Evolutionary conservation across 2,113 vertebrate genomes (phyloP), one percentile per base, ranked within the genome.

Genomic region (Bufo bufo): DNA sequence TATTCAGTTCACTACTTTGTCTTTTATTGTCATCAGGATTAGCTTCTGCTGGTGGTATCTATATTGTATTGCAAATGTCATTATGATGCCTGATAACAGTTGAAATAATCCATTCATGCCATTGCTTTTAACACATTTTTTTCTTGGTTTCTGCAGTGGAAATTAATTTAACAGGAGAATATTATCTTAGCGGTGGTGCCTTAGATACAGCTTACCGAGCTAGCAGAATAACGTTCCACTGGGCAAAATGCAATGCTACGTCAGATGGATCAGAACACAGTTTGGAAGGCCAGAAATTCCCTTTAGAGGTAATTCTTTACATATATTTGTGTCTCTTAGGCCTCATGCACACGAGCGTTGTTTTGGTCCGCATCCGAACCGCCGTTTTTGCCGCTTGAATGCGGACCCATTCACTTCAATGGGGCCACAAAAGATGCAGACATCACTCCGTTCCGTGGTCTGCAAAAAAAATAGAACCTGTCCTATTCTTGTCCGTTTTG

Each of bases 181-280:
- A 97, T 90, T 96, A 91, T 86, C 87, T 99, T 89, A 97, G 96
- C 72, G 98, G 98, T 90, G 97, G 97, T 79, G 96, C 96, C 33
- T 95, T 96, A 84, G 94, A 95, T 90, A 95, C 95, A 12, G 89
- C 93, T 89, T 97, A 98, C 92, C 98, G 96, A 93, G 97, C 96
- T 87, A 98, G 96, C 89, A 97, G 95, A 80, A 96, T 99, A 91
- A 95, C 93, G 75, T 99, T 99, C 94, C 98, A 99, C 93, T 99
- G 98, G 98, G 98, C 97, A 87, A 96, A 95, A 95, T 99, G 98
- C 92, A 99, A 99, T 3, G 92, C 93, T 0, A 97, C 97, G 0
- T 97, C 97, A 8, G 97, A 97, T 0, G 98, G 98, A 84, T 99
- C 98, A 1, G 98, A 99, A 79, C 98, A 99, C 89, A 96, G 97